phyloP scores from a whole-genome alignment of 2,797 vertebrate genomes.

The Nasua narica region DNA sequence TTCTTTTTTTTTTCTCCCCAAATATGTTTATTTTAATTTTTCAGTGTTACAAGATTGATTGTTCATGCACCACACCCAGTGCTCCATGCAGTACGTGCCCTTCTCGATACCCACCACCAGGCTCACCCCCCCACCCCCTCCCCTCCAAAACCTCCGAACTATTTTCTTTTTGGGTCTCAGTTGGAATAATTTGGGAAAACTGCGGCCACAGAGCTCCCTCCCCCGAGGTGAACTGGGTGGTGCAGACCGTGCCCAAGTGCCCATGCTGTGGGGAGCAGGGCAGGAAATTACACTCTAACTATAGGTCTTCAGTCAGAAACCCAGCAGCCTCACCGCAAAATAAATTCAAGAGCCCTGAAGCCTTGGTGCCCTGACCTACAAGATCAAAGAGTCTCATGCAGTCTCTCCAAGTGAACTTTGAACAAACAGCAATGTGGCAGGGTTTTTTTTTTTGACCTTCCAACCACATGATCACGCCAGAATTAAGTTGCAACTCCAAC shows the following conservation, averaged over 20 bases:
- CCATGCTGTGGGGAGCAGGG: not conserved
- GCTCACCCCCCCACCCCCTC: too few relatives aligned
- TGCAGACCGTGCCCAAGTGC: too few relatives aligned
- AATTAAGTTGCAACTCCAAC: not conserved
- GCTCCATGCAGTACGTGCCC: too few relatives aligned
- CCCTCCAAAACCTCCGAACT: too few relatives aligned
- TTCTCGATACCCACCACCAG: too few relatives aligned
- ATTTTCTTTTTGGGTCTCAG: not conserved
- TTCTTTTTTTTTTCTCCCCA: too few relatives aligned
- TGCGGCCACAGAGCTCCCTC: not conserved
- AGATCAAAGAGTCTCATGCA: not conserved
- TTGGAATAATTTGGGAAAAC: not conserved
- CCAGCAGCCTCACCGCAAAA: not conserved
- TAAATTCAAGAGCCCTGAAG: not conserved
- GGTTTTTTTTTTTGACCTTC: constrained; percentile 30
- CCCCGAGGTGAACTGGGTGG: not conserved
- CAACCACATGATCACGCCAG: not conserved
- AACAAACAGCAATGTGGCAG: not conserved
- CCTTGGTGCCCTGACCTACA: not conserved
- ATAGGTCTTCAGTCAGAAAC: not conserved
- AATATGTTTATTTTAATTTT: too few relatives aligned
- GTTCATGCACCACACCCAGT: too few relatives aligned
- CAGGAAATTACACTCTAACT: not conserved
- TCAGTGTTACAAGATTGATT: too few relatives aligned
- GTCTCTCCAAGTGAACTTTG: not conserved